Evolutionary conservation across 2,797 vertebrate species (phyloP), one percentile per base, ranked within the genome.

Genomic region (Rallus crepitans): DNA sequence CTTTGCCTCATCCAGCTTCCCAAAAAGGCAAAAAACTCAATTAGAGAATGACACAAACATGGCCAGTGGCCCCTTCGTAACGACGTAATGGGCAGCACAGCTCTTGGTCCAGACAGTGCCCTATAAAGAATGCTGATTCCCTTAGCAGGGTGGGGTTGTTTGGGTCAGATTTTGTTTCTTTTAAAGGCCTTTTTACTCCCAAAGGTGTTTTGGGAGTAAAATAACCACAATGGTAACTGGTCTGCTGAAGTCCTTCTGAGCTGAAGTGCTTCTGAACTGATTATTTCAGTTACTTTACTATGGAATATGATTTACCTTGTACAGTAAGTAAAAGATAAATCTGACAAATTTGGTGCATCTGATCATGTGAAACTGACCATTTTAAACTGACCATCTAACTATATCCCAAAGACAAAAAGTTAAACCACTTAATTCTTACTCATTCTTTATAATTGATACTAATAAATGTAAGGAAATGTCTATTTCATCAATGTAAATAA

Each of bases 1-100:
- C 8, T 52, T 56, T 69, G 15, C 28, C 31, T 53, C 45, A 68
- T 28, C 13, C 18, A 59, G 13, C 12, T 68, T 35, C 56, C 82
- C 50, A 80, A 31, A 70, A 83, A 60, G n/a, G 24, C 18, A 39
- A 63, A 82, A 82, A 70, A 9, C 7, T 5, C 45, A 12, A 8
- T 11, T 18, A 42, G 11, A 60, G 39, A 55, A 31, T 1, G 8
- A 21, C n/a, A 66, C 8, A 40, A 39, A 25, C 1, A 1, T 7
- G 21, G 28, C 12, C 20, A 47, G 47, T 52, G 20, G 39, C 10
- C 6, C 9, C 77, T 40, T 15, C 3, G 2, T 15, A 87, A 16
- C 40, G 63, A 9, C 30, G 7, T 4, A 40, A 60, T 1, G 2
- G 16, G 23, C 53, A 47, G 24, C 0, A 0, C 6, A 60, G 20